Percentiles rank a stretch among this genome's conserved stretches.
These are phyloP conservation scores for Andrena camellia DNA, from an alignment of 2,888 invertebrate genomes.

Conservation along the genomic window DNA sequence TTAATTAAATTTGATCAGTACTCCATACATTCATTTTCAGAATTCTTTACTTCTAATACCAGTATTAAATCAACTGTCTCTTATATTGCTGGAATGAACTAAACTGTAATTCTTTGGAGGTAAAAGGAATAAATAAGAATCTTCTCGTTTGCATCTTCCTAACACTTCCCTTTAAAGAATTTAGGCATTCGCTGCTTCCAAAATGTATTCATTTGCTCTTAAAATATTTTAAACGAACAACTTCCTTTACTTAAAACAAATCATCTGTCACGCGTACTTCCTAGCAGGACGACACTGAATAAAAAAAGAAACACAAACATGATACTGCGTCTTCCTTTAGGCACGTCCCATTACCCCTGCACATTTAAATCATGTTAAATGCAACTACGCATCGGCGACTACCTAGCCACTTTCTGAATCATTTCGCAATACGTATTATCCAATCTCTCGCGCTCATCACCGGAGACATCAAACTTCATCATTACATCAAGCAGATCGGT, in stretches of 20 bases:
- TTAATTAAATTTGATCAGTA: neutral
- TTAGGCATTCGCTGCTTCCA: too few relatives aligned
- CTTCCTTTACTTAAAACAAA: neutral
- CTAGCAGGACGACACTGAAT: neutral
- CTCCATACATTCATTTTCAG: neutral
- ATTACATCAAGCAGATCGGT: neutral
- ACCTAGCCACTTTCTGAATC: neutral
- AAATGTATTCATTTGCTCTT: too few relatives aligned
- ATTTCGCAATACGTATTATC: conserved; percentile 1
- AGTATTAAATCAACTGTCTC: too few relatives aligned
- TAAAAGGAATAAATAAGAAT: too few relatives aligned
- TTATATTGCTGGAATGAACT: too few relatives aligned
- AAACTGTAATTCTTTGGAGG: too few relatives aligned
- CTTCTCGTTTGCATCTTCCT: too few relatives aligned
- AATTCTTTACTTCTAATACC: neutral
- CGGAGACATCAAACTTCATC: neutral
- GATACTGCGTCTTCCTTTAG: neutral
- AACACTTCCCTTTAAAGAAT: too few relatives aligned
- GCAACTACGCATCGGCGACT: conserved; percentile 2
- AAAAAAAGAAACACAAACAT: neutral
- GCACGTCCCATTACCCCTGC: too few relatives aligned
- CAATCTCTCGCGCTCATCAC: neutral
- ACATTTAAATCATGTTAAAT: conserved; percentile 3
- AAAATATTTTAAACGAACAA: too few relatives aligned
- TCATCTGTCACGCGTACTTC: neutral